These are phyloP conservation scores for Pocillopora damicornis DNA, from an alignment of 64 coral and sea anemone species.

Conservation along the genomic window DNA sequence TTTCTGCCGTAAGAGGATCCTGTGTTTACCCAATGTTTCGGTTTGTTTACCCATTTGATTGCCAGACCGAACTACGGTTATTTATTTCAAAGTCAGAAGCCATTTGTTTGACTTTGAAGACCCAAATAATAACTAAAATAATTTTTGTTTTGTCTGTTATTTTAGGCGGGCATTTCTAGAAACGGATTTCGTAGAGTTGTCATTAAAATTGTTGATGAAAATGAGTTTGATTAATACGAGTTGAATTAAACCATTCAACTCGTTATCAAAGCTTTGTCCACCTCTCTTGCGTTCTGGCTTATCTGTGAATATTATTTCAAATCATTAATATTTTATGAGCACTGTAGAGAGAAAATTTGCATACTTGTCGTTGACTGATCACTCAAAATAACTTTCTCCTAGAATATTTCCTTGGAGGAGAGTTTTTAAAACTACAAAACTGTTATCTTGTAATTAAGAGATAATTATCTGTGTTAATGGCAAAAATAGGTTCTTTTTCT, in stretches of 20 bases:
- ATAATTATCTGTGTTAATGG: constrained; percentile 31
- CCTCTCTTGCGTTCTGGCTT: neutral
- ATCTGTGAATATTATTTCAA: neutral
- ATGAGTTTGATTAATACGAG: too few relatives aligned
- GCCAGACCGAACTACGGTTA: neutral
- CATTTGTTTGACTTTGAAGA: neutral
- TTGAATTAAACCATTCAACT: neutral
- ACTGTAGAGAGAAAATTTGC: neutral
- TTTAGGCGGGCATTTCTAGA: neutral
- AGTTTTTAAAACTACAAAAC: constrained; percentile 15
- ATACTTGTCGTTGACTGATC: constrained; percentile 11
- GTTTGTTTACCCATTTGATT: neutral
- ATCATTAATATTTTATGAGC: constrained; percentile 44
- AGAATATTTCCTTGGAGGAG: neutral
- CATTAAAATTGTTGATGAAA: neutral
- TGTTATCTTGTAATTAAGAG: constrained; percentile 43
- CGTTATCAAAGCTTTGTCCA: neutral
- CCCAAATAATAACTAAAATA: neutral
- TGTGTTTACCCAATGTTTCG: constrained; percentile 12
- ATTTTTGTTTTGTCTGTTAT: neutral
- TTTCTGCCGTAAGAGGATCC: too few relatives aligned
- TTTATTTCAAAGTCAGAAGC: neutral
- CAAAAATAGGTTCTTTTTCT: constrained; percentile 12
- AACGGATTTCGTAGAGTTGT: neutral
- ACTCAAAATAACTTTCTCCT: neutral